These are phyloP conservation scores for Notospermus geniculatus DNA, from an alignment of 1,140 invertebrate genomes.

Conservation along the genomic window DNA sequence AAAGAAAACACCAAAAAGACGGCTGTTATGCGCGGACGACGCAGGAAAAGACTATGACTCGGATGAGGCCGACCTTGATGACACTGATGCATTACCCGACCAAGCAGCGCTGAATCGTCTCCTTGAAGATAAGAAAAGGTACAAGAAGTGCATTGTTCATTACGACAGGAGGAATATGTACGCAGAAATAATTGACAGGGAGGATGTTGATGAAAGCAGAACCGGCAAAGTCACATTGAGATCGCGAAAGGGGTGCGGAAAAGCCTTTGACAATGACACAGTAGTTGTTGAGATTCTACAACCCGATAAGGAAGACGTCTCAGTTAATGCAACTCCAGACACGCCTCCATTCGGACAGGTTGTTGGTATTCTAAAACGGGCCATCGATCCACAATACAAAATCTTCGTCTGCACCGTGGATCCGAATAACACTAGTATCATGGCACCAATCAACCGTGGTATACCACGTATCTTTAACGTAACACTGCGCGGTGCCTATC, in stretches of 20 bases:
- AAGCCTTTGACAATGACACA: constrained; percentile 39
- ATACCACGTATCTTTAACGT: constrained; percentile 39
- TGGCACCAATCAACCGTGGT: constrained; percentile 41
- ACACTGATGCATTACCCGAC: no score
- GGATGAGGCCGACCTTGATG: no score
- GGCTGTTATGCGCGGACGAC: no score
- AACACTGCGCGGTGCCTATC: constrained; percentile 16
- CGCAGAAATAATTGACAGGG: constrained; percentile 21
- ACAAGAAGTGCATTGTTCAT: no score
- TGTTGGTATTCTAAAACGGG: constrained; percentile 40
- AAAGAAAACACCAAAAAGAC: no score
- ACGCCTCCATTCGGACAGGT: constrained; percentile 30
- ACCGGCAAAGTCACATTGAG: constrained; percentile 28
- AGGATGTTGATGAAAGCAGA: constrained; percentile 7
- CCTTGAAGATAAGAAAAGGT: no score
- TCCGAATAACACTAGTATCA: constrained; percentile 32
- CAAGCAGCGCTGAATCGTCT: no score
- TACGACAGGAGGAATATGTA: background rate
- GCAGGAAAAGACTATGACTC: no score
- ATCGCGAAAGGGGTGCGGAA: constrained; percentile 33
- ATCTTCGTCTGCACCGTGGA: constrained; percentile 44
- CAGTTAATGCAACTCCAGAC: background rate
- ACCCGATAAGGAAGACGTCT: background rate
- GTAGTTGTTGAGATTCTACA: constrained; percentile 40
- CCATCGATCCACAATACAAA: constrained; percentile 30